A percentile compares a stretch with the other conserved stretches of the same genome.
These are phyloP conservation scores for Athalia circularis DNA, from an alignment of 2,888 invertebrate genomes.

Conservation along the genomic window DNA sequence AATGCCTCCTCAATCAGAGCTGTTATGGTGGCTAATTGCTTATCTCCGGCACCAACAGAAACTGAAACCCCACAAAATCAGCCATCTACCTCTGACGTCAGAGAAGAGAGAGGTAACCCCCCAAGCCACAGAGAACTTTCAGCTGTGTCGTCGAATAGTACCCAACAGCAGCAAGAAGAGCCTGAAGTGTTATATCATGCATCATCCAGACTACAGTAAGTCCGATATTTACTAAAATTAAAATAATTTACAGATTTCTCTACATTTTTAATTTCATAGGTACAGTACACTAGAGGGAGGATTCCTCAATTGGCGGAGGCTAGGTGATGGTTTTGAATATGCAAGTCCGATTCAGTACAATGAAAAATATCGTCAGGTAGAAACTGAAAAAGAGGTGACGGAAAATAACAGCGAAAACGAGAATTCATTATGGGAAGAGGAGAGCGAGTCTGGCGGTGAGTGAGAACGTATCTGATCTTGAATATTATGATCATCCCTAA, in stretches of 20 bases:
- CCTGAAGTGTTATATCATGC: conserved; percentile 68
- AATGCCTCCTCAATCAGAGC: conserved; percentile 88
- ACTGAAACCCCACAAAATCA: conserved; percentile 63
- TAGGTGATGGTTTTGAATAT: conserved; percentile 75
- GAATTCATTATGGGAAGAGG: conserved; percentile 65
- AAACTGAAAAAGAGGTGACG: conserved; percentile 69
- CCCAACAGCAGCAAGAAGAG: conserved; percentile 54
- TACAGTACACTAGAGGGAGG: conserved; percentile 70
- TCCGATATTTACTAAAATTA: conserved; percentile 1
- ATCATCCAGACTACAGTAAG: conserved; percentile 71
- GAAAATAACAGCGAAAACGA: conserved; percentile 67
- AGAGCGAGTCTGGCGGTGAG: conserved; percentile 67
- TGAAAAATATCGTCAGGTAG: conserved; percentile 79
- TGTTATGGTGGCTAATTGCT: conserved; percentile 85
- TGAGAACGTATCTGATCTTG: background rate
- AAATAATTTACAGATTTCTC: background rate
- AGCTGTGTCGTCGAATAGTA: conserved; percentile 58
- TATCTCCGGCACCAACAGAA: conserved; percentile 71
- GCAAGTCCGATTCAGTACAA: conserved; percentile 79
- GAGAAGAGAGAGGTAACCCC: conserved; percentile 75
- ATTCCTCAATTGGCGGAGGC: conserved; percentile 71
- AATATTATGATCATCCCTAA: background rate
- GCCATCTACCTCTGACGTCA: conserved; percentile 62
- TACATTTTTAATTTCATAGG: conserved; percentile 53
- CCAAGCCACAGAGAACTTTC: conserved; percentile 76